Base-by-base conservation (phyloP, 2,797 vertebrate genomes). In the Pipistrellus nathusii region DNA sequence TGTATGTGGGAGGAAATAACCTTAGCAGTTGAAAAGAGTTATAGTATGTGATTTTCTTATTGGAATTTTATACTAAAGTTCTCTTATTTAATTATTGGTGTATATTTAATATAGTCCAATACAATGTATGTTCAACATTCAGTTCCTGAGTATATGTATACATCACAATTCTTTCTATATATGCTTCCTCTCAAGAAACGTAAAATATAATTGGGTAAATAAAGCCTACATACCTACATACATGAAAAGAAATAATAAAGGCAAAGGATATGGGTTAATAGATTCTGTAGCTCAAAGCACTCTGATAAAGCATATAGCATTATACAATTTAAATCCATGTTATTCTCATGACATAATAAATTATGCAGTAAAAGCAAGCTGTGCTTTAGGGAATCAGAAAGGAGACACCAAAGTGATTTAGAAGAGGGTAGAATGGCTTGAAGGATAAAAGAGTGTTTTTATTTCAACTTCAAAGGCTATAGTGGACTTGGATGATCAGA, bases 301-400 rank as follows among this genome's bases (percentile, higher is more conserved):
- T 90, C 51, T 85, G 41, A 55, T n/a, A 80, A 85, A 80, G 48
- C 30, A 51, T 48, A 62, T 51, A 89, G 9, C 38, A 89, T 41
- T 81, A 68, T 71, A 27, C 13, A 93, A 46, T 89, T 89, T 68
- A 93, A 88, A 94, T 46, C n/a, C 88, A 2, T 83, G 57, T 83
- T 77, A 82, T 77, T 77, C 46, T 57, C 71, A 81, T 91, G 20
- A 76, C 13, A 82, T 55, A 91, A 73, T 87, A 86, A 86, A 90
- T 89, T 91, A 87, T 85, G 3, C 59, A 78, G 57, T 59, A 80
- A 68, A 89, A 91, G 44, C 51, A 93, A 78, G 27, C 1, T 93
- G 4, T 77, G 53, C 12, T 88, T 94, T 32, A 82, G 30, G 8
- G 27, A 88, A 85, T 92, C 48, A 75, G 64, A 91, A 91, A 83